Percentiles rank a stretch among this genome's conserved stretches.
Conservation (phyloP, 2,113 vertebrate genomes). For the Psittacus erithacus region DNA sequence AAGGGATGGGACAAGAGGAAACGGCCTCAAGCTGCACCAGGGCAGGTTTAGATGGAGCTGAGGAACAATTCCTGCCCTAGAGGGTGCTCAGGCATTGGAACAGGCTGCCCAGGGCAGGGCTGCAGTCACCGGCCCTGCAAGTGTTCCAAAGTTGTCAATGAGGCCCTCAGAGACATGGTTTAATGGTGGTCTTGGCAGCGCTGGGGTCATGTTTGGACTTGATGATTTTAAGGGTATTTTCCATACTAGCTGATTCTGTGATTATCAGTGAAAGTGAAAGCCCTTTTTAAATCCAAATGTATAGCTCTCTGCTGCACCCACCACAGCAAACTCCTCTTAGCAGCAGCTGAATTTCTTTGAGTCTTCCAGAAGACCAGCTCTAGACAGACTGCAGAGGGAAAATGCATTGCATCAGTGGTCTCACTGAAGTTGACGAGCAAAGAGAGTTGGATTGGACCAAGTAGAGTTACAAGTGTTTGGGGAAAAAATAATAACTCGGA, state of each 20-base stretch:
- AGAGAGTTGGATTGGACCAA: neutral
- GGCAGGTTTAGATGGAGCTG: no score
- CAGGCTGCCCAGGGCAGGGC: no score
- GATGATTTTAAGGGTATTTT: neutral
- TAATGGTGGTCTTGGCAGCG: neutral
- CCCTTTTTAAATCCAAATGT: neutral
- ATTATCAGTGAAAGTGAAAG: neutral
- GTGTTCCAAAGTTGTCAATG: neutral
- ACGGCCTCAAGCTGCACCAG: no score
- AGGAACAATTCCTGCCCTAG: no score
- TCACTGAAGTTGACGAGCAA: neutral
- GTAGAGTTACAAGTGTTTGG: neutral
- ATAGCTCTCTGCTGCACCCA: neutral
- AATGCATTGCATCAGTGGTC: neutral
- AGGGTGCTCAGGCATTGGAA: no score
- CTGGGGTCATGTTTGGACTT: neutral
- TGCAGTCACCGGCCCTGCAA: accelerated
- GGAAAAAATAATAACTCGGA: neutral
- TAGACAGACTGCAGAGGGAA: neutral
- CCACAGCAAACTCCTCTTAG: neutral
- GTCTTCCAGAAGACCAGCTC: neutral
- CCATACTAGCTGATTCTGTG: neutral
- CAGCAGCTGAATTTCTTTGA: neutral
- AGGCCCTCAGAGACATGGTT: neutral
- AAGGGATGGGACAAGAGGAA: no score